Evolutionary conservation across 2,797 vertebrate genomes (phyloP).

Genomic region (Valencia hispanica): DNA sequence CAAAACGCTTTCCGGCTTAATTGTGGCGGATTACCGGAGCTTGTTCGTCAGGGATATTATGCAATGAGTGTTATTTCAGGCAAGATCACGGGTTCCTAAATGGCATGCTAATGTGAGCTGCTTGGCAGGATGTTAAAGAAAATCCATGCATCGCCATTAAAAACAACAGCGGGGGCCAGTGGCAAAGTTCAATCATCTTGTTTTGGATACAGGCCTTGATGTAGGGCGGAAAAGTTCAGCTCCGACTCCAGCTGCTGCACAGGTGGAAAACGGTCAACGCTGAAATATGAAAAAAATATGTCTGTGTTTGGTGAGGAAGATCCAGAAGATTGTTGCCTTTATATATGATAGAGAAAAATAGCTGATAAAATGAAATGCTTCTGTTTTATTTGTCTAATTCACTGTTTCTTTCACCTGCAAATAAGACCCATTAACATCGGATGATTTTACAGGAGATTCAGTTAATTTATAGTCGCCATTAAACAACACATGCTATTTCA

Average conservation of each 20-base stretch:
- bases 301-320: neutral
- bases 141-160: slow-evolving; percentile 70
- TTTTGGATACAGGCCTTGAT: slow-evolving; percentile 63
- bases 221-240: slow-evolving; percentile 60
- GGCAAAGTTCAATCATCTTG: slow-evolving; percentile 72
- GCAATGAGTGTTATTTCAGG: slow-evolving; percentile 84
- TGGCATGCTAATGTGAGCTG: slow-evolving; percentile 82
- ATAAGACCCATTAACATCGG: neutral
- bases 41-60: slow-evolving; percentile 78
- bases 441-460: neutral
- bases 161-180: slow-evolving; percentile 58
- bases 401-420: neutral
- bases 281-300: neutral
- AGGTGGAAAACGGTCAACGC: slow-evolving; percentile 8
- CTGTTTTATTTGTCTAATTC: neutral
- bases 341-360: neutral
- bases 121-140: slow-evolving; percentile 80
- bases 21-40: slow-evolving; percentile 72
- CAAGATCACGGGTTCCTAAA: slow-evolving; percentile 72
- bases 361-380: neutral
- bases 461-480: no score
- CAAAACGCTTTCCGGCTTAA: slow-evolving; percentile 70
- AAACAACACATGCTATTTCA: neutral
- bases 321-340: neutral
- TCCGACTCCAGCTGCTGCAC: slow-evolving; percentile 29